A percentile compares a stretch with the other conserved stretches of the same genome.
phyloP scores from a whole-genome alignment of 2,797 vertebrate species.

The Jordanella pulchra region DNA sequence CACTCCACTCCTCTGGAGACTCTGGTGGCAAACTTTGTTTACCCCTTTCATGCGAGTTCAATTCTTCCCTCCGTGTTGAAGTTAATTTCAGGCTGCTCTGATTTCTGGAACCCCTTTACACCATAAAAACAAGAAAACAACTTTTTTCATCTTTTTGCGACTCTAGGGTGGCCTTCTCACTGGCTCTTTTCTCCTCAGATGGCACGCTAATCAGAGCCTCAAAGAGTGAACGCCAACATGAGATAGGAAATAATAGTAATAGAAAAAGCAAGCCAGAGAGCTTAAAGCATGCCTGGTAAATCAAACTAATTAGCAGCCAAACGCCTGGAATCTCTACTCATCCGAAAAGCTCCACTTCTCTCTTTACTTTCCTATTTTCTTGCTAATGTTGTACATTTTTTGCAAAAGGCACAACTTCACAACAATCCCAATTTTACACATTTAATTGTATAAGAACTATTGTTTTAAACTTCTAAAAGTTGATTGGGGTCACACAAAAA shows the following conservation, averaged over 20 bases:
- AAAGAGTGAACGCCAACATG: slow-evolving; percentile 53
- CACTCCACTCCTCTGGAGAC: slow-evolving; percentile 29
- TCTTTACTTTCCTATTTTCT: slow-evolving; percentile 22
- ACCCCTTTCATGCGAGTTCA: slow-evolving; percentile 43
- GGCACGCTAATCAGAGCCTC: slow-evolving; percentile 46
- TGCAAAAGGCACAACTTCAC: slow-evolving; percentile 29
- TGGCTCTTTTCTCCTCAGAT: slow-evolving; percentile 39
- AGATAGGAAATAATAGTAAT: slow-evolving; percentile 62
- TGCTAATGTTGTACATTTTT: slow-evolving; percentile 29
- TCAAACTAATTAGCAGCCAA: slow-evolving; percentile 76
- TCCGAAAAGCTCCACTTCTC: slow-evolving; percentile 59
- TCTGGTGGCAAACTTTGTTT: slow-evolving; percentile 40
- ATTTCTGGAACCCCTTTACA: slow-evolving; percentile 42
- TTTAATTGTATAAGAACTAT: slow-evolving; percentile 15
- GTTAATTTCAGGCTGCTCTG: slow-evolving; percentile 54
- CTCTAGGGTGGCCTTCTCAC: slow-evolving; percentile 35
- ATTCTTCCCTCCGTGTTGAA: slow-evolving; percentile 49
- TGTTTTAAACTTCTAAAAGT: not conserved
- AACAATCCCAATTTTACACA: slow-evolving; percentile 18
- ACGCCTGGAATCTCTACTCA: slow-evolving; percentile 64
- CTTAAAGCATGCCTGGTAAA: slow-evolving; percentile 68
- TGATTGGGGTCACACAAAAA: not conserved
- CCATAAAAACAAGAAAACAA: slow-evolving; percentile 47
- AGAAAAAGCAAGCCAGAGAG: slow-evolving; percentile 67
- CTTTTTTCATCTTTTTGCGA: slow-evolving; percentile 35